Evolutionary conservation across 2,113 vertebrate species (phyloP), one percentile per base, ranked within the genome.

Genomic region (Trogon melanurus): DNA sequence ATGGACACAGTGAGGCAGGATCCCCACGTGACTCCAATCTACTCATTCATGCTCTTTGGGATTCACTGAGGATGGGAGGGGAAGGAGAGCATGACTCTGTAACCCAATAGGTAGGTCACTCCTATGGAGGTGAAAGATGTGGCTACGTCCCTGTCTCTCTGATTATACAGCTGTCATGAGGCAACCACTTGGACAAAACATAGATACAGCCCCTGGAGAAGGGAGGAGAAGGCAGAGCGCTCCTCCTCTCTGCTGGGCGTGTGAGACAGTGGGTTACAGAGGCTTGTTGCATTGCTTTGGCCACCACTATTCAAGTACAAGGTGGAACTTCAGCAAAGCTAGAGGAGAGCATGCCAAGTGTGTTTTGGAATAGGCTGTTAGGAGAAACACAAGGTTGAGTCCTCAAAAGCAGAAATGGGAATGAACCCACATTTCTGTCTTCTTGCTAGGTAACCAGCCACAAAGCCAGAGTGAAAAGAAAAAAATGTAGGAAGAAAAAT

Each of bases 21-120:
- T 50, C 64, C 5, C 1, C 76, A 29, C 0, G 0, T 56, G 36
- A 70, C 75, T 70, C 41, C 0, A 0, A 62, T 47, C 14, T 83
- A 25, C 26, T 91, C 26, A 1, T 60, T 67, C 56, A 9, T 50
- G 25, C 47, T 45, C 36, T 74, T 83, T 56, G 75, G 57, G 20
- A 29, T 79, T 69, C 41, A 13, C 9, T 32, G 66, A 56, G 23
- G 54, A 41, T 61, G 72, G 56, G 69, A 89, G 54, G 48, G 38
- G 15, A 69, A 88, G 79, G 65, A 71, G 41, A 79, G 30, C 80
- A 50, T n/a, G 65, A 54, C 45, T 69, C 50, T 65, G 5, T 78
- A 82, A 45, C 26, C 58, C 30, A 57, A 14, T 30, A 66, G 51
- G 64, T 44, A 62, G n/a, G 71, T 85, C 58, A 47, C 36, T 85